A percentile compares a stretch with the other conserved stretches of the same genome.
phyloP scores from a whole-genome alignment of 2,888 invertebrate species.

The Scaptomyza tumidula region DNA sequence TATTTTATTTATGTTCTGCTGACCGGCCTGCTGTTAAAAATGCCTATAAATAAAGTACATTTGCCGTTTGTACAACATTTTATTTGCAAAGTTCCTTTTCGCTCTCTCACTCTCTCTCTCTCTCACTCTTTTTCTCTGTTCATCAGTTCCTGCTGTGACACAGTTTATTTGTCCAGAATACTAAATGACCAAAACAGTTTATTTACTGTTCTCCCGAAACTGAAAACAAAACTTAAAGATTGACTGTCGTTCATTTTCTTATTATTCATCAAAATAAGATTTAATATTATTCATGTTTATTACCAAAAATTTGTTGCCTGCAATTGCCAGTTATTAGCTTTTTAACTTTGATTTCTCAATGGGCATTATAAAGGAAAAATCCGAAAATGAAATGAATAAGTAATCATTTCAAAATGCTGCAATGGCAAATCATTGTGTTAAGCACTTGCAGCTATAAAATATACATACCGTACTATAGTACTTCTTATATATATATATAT shows the following conservation, averaged over 20 bases:
- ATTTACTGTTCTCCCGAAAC: background rate
- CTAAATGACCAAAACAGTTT: constrained; percentile 14
- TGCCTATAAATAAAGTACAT: constrained; percentile 71
- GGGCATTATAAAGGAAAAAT: constrained; percentile 37
- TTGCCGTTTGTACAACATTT: constrained; percentile 51
- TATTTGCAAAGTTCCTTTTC: constrained; percentile 43
- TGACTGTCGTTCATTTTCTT: background rate
- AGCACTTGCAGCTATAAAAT: constrained; percentile 34
- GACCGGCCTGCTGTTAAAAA: constrained; percentile 75
- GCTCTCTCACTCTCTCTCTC: background rate
- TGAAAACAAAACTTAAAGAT: background rate
- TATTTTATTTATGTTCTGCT: constrained; percentile 67
- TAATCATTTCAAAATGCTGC: constrained; percentile 51
- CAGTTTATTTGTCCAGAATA: constrained; percentile 40
- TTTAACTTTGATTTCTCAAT: constrained; percentile 22
- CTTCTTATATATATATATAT: constrained; percentile 1
- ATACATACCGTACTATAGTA: background rate
- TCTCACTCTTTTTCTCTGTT: background rate
- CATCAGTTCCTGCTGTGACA: constrained; percentile 48
- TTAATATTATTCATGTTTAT: no score
- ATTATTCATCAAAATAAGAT: background rate
- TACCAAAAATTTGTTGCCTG: constrained; percentile 22
- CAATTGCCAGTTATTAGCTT: constrained; percentile 53
- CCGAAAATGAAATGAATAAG: constrained; percentile 42
- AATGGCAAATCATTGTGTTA: constrained; percentile 28